A percentile compares a stretch with the other conserved stretches of the same genome.
These are phyloP conservation scores for Lepidurus arcticus DNA, from an alignment of 1,140 invertebrate genomes.

Conservation along the genomic window DNA sequence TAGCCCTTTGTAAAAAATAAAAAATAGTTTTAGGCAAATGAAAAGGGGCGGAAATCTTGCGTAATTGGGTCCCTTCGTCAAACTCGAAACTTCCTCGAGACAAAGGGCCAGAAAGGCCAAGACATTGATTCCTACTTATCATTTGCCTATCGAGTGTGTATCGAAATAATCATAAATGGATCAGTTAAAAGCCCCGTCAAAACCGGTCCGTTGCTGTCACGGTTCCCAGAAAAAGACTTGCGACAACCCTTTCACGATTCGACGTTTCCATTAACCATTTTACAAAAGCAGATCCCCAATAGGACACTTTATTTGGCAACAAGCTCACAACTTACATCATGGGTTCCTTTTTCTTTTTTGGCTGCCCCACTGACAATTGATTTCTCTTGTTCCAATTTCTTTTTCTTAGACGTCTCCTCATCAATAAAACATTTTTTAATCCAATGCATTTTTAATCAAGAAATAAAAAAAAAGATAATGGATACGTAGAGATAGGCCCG, in stretches of 20 bases:
- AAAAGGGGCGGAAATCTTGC: background rate
- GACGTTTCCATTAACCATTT: slow-evolving; percentile 8
- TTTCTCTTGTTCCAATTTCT: background rate
- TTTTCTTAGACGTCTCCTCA: background rate
- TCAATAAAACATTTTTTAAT: background rate
- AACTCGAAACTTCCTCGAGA: background rate
- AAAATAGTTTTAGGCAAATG: no score
- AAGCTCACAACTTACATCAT: background rate
- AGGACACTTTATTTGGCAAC: slow-evolving; percentile 1
- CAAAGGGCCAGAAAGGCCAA: background rate
- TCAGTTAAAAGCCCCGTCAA: slow-evolving; percentile 6
- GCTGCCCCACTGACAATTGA: background rate
- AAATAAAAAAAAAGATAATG: slow-evolving; percentile 19
- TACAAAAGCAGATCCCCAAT: background rate
- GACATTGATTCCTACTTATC: slow-evolving; percentile 19
- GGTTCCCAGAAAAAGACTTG: background rate
- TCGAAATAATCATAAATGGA: slow-evolving; percentile 16
- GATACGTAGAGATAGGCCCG: background rate
- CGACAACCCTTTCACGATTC: slow-evolving; percentile 6
- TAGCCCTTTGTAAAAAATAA: no score
- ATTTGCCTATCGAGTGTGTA: background rate
- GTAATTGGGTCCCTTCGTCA: background rate
- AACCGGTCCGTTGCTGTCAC: background rate
- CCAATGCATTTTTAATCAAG: background rate
- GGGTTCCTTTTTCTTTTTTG: background rate